Evolutionary conservation across 2,113 vertebrate species (phyloP), one percentile per base, ranked within the genome.

Genomic region (Malurus cyaneus): DNA sequence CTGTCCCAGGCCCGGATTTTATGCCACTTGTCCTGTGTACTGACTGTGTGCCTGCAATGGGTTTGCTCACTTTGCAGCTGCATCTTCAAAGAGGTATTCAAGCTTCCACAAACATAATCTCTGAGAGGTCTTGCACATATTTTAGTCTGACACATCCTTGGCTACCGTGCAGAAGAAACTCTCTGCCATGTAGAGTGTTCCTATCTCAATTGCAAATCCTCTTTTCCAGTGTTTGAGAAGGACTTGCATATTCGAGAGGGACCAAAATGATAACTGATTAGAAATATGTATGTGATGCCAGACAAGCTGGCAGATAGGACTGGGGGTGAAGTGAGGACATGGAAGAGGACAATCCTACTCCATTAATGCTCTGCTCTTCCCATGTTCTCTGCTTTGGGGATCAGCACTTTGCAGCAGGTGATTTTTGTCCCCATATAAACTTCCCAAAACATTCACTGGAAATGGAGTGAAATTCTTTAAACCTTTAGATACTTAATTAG

Each of bases 21-120:
- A 52, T 98, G 97, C 91, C 97, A 98, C 14, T 77, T 98, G 78
- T 96, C 96, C 39, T 98, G 96, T 87, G 96, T 98, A 15, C 86
- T 98, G 50, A 96, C 80, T 67, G 64, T 98, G 53, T 93, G 94
- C 85, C 65, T 98, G 83, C 86, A 94, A 0, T 98, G 98, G 97
- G 88, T 93, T 60, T 98, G 98, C 88, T 97, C 97, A 13, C 86
- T 97, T 59, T 98, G 98, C 80, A 95, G 79, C 74, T 96, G 94
- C 88, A 85, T 97, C 71, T 98, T 97, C 94, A 96, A 54, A 93
- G 96, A 98, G 98, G 98, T 98, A 96, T 59, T 82, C 32, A 79
- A 44, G n/a, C 31, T 79, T 76, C 59, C 67, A 57, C 42, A 74
- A 53, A 29, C 36, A 74, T 64, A 21, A 66, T 54, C 36, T 85